These are phyloP conservation scores for Augochlorella aurata DNA, from an alignment of 2,888 invertebrate species.

Conservation along the genomic window DNA sequence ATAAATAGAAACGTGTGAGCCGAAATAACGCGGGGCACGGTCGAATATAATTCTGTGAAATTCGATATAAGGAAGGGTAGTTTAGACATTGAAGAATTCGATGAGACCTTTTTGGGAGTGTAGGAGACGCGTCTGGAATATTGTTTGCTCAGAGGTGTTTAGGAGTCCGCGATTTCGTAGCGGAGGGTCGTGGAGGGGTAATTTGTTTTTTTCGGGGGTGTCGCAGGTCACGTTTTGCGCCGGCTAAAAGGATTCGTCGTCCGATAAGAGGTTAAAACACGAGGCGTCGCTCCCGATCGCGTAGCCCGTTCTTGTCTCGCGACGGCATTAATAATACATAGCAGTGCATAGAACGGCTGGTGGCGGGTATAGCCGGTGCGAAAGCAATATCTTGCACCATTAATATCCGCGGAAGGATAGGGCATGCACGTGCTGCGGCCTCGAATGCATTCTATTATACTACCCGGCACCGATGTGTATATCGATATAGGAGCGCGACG, in stretches of 20 bases:
- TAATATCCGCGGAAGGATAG: slow-evolving; percentile 75
- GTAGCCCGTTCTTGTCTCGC: slow-evolving; percentile 62
- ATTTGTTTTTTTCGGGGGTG: slow-evolving; percentile 1
- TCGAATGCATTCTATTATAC: slow-evolving; percentile 73
- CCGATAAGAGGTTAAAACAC: slow-evolving; percentile 38
- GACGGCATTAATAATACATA: slow-evolving; percentile 72
- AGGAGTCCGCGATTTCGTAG: neutral
- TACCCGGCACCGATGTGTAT: slow-evolving; percentile 40
- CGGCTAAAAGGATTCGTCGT: slow-evolving; percentile 16
- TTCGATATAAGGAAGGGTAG: neutral
- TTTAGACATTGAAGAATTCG: neutral
- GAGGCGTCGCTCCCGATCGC: slow-evolving; percentile 52
- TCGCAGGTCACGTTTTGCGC: neutral
- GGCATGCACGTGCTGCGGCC: slow-evolving; percentile 59
- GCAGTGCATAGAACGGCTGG: slow-evolving; percentile 48
- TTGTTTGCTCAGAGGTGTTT: neutral
- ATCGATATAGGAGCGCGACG: slow-evolving; percentile 53
- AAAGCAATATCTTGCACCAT: slow-evolving; percentile 78
- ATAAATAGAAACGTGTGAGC: no score
- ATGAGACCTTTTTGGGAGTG: neutral
- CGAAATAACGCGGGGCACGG: no score
- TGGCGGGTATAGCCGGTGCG: slow-evolving; percentile 62
- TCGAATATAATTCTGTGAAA: no score
- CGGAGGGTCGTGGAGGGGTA: neutral
- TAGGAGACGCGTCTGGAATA: neutral